Base-by-base conservation (phyloP, 2,113 vertebrate species). In the Collichthys lucidus region DNA sequence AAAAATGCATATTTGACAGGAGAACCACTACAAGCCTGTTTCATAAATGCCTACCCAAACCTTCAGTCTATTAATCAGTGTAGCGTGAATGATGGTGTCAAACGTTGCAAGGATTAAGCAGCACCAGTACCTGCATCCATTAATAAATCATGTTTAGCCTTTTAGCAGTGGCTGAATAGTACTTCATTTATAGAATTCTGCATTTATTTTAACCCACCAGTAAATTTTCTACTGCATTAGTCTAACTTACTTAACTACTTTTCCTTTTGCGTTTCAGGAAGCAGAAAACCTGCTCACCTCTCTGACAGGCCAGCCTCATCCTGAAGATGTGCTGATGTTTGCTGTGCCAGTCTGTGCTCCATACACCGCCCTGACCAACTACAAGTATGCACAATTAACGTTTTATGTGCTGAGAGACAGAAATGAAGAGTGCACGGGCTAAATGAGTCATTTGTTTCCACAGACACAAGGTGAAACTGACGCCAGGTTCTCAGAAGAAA, bases 381-480 rank as follows among this genome's bases (percentile, higher is more conserved):
- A 97, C 79, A 99, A 99, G 98, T 99, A 89, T 69, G 96, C 94
- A 2, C 40, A 40, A 0, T 26, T 24, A 0, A 22, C 16, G 4
- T 66, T 8, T 47, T 5, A 5, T 8, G 17, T 9, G 3, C 26
- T 16, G 14, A 14, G 3, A 60, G 14, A 40, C 11, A 42, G n/a
- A 12, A 66, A 19, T 31, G 29, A 73, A 9, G 5, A 17, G 12
- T 29, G 10, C 2, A 10, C 4, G 2, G 24, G 31, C 15, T 79
- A n/a, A 71, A 79, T 40, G 17, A 24, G 14, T 10, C 4, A 0
- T 61, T 57, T 78, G 19, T 86, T 61, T 44, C 57, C 60, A n/a
- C 77, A 96, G 98, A 88, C 96, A 97, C 5, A 99, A 98, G 91
- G 98, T 99, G 59, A 99, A 99, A 89, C 92, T 99, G 84, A 99